phyloP scores from a whole-genome alignment of 2,797 vertebrate species.

The Anableps anableps region DNA sequence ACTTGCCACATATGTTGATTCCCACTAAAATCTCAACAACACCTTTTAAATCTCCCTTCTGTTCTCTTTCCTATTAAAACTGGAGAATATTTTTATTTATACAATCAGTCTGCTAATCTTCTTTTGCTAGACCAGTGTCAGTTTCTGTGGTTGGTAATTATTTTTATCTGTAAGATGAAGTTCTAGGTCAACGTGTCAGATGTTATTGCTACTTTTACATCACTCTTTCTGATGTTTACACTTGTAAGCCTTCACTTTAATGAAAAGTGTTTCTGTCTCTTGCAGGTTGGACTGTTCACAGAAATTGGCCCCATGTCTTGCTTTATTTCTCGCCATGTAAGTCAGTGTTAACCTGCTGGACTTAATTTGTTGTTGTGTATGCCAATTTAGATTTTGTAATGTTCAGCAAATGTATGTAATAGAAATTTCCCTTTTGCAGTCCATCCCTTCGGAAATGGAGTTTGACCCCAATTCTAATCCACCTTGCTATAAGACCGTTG shows the following conservation, averaged over 20 bases:
- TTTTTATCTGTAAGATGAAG: neutral
- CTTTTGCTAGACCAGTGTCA: neutral
- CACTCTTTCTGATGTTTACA: neutral
- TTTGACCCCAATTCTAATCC: constrained; percentile 96
- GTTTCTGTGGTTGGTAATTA: neutral
- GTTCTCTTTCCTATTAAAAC: neutral
- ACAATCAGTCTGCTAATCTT: too few relatives aligned
- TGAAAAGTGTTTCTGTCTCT: neutral
- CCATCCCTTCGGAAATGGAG: constrained; percentile 96
- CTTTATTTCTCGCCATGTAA: constrained; percentile 94
- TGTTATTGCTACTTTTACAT: neutral
- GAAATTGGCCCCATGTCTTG: constrained; percentile 98
- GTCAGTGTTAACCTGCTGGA: constrained; percentile 47
- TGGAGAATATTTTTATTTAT: neutral
- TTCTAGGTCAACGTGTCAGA: neutral
- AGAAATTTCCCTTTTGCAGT: constrained; percentile 76
- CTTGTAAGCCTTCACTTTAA: neutral
- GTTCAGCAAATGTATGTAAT: neutral
- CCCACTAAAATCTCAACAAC: neutral
- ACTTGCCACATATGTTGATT: neutral
- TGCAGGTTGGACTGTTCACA: constrained; percentile 93
- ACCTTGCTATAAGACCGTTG: constrained; percentile 93
- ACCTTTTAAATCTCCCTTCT: neutral
- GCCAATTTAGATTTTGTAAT: neutral
- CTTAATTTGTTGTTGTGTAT: neutral